A percentile compares a stretch with the other conserved stretches of the same genome.
Evolutionary conservation across 2,888 invertebrate species (phyloP).

Genomic region (Tanypteryx hageni): DNA sequence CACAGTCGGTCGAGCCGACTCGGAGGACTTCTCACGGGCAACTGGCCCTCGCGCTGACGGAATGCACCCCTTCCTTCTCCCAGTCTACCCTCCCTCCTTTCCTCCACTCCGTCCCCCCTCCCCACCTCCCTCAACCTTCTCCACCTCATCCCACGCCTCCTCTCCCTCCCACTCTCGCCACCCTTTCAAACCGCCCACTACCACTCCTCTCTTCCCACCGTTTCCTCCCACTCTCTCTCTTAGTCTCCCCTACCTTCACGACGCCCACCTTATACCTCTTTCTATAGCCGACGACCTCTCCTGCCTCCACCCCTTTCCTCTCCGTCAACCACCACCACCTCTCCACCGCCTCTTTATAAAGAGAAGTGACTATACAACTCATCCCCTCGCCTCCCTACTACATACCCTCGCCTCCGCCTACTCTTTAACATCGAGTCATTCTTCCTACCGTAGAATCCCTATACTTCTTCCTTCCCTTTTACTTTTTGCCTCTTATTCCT

Average conservation of each 20-base stretch:
- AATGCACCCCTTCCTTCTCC: slow-evolving; percentile 29
- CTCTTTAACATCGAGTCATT: slow-evolving; percentile 7
- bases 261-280: slow-evolving; percentile 33
- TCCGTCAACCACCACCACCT: slow-evolving; percentile 12
- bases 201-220: not conserved
- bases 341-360: slow-evolving; percentile 55
- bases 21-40: slow-evolving; percentile 7
- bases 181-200: not conserved
- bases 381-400: not conserved
- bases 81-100: not conserved
- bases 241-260: not conserved
- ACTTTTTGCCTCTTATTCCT: not conserved
- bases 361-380: not conserved
- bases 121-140: not conserved
- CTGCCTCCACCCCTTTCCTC: slow-evolving; percentile 4
- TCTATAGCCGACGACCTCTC: slow-evolving; percentile 35
- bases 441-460: not conserved
- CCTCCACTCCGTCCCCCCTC: not conserved
- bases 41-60: slow-evolving; percentile 24
- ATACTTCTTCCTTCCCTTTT: slow-evolving; percentile 31
- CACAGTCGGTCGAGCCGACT: slow-evolving; percentile 1
- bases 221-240: not conserved
- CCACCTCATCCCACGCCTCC: not conserved
- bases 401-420: slow-evolving; percentile 15
- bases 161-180: not conserved